Conservation (phyloP, 2,888 invertebrate genomes). For the Xestia ashworthii region DNA sequence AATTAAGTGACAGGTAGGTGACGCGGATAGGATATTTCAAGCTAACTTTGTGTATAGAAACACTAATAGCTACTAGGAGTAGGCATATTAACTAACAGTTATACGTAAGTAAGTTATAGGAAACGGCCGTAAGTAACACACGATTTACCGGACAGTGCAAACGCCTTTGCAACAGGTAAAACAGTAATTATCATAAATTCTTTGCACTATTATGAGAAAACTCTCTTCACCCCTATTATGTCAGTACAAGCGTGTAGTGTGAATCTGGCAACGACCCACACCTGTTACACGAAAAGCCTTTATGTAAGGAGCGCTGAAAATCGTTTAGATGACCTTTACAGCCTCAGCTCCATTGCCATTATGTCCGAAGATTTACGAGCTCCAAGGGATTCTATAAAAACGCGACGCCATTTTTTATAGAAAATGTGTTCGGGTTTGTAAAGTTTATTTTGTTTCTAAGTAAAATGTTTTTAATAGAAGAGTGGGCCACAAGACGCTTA, state of each 20-base stretch:
- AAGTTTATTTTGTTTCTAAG: background rate
- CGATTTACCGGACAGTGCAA: background rate
- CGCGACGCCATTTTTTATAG: background rate
- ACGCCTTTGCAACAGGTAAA: slow-evolving; percentile 19
- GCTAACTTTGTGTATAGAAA: too few relatives aligned
- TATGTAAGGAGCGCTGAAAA: slow-evolving; percentile 34
- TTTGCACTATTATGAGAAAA: background rate
- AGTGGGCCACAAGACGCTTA: background rate
- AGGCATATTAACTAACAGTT: too few relatives aligned
- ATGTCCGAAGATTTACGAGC: slow-evolving; percentile 55
- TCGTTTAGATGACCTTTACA: slow-evolving; percentile 46
- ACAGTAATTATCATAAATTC: slow-evolving; percentile 15
- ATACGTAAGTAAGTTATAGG: too few relatives aligned
- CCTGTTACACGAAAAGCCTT: slow-evolving; percentile 53
- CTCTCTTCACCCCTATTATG: background rate
- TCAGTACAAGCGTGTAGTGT: slow-evolving; percentile 18
- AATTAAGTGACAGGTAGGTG: too few relatives aligned
- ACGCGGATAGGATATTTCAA: too few relatives aligned
- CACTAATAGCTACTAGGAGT: too few relatives aligned
- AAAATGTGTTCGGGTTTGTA: background rate
- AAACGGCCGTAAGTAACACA: background rate
- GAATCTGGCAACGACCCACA: slow-evolving; percentile 33
- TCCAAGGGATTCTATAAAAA: slow-evolving; percentile 16
- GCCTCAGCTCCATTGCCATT: slow-evolving; percentile 39
- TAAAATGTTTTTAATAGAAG: background rate